A percentile compares a stretch with the other conserved stretches of the same genome.
phyloP scores from a whole-genome alignment of 2,888 invertebrate species.

The Phortica magna region DNA sequence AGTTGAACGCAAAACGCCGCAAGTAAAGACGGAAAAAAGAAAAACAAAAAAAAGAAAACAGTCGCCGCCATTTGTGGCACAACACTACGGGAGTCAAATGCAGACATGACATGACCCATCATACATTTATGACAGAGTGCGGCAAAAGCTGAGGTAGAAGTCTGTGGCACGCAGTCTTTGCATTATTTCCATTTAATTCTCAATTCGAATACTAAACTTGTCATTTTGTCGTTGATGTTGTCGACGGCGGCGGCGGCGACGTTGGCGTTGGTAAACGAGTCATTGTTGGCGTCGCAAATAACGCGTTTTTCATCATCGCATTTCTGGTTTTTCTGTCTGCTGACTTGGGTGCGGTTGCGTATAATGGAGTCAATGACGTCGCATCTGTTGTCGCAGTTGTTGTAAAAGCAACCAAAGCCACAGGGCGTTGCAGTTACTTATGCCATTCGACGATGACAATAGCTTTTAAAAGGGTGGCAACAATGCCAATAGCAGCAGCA shows the following conservation, averaged over 20 bases:
- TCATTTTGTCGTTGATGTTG: conserved; percentile 8
- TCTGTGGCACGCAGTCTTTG: background rate
- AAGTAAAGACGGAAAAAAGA: background rate
- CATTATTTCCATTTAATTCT: conserved; percentile 16
- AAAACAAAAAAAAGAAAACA: background rate
- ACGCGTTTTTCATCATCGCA: background rate
- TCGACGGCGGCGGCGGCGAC: background rate
- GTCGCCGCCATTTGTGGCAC: background rate
- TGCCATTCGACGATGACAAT: background rate
- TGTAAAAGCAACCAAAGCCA: background rate
- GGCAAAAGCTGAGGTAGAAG: background rate
- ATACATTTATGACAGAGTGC: background rate
- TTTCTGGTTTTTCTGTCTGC: background rate
- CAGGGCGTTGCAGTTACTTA: conserved; percentile 1
- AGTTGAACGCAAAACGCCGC: background rate
- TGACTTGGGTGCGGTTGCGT: conserved; percentile 9
- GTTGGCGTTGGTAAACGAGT: background rate
- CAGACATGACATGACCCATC: background rate
- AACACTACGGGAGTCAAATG: background rate
- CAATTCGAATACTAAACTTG: conserved; percentile 27
- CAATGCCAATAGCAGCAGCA: background rate
- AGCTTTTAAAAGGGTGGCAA: background rate
- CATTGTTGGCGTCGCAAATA: background rate
- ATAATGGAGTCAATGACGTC: conserved; percentile 37
- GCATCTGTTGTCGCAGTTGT: background rate